phyloP scores from a whole-genome alignment of 2,113 vertebrate species.

The Crotalus tigris region DNA sequence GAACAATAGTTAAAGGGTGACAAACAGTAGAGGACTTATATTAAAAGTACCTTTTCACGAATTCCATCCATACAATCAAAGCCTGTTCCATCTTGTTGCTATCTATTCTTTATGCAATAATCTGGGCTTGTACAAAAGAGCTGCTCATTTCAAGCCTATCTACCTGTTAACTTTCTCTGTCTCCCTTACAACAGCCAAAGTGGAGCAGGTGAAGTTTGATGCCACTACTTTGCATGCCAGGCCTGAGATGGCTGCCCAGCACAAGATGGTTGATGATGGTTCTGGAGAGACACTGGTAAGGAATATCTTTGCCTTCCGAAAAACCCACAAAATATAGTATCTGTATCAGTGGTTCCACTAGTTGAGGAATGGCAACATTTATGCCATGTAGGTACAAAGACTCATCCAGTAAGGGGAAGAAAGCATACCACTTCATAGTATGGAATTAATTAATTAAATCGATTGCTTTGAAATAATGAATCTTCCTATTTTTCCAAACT shows the following conservation, averaged over 20 bases:
- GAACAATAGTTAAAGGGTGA: background rate
- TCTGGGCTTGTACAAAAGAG: background rate
- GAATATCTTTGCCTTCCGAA: background rate
- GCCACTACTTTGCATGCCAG: conserved; percentile 74
- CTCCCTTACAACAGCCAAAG: conserved; percentile 72
- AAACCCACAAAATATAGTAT: background rate
- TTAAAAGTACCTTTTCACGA: background rate
- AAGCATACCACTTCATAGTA: background rate
- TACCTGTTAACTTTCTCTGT: background rate
- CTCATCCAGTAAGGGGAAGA: background rate
- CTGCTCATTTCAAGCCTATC: background rate
- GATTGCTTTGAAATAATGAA: background rate
- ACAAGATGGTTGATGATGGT: conserved; percentile 88
- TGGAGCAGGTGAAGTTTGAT: conserved; percentile 86
- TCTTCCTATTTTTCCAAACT: background rate
- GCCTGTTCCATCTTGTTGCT: background rate
- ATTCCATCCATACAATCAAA: background rate
- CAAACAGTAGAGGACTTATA: background rate
- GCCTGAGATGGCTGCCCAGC: conserved; percentile 80
- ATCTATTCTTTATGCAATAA: background rate
- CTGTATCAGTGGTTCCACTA: background rate
- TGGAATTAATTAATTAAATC: background rate
- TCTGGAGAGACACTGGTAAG: conserved; percentile 74
- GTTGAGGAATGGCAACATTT: background rate
- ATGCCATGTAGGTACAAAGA: background rate